Percentiles rank a stretch among this genome's conserved stretches.
Evolutionary conservation across 2,113 vertebrate genomes (phyloP).

Genomic region (Atherinomorus stipes): DNA sequence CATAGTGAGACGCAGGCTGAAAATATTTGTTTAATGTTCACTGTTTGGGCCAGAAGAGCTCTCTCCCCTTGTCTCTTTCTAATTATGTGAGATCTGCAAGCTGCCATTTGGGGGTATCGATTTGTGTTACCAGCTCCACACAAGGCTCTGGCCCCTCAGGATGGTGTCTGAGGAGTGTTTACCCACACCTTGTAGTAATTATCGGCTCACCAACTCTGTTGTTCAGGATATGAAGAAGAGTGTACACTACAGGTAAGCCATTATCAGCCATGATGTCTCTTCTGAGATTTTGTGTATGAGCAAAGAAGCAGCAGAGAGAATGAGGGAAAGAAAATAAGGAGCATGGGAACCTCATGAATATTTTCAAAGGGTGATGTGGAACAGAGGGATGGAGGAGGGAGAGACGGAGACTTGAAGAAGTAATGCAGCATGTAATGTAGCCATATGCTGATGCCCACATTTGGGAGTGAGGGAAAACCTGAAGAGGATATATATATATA

Average conservation of each 20-base stretch:
- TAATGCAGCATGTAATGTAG: slow-evolving; percentile 60
- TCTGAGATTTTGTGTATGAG: slow-evolving; percentile 25
- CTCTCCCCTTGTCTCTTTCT: slow-evolving; percentile 57
- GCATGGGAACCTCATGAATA: slow-evolving; percentile 19
- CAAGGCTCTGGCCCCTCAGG: slow-evolving; percentile 52
- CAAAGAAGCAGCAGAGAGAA: not conserved
- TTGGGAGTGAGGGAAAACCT: not conserved
- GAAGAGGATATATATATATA: slow-evolving; percentile 40
- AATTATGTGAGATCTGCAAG: slow-evolving; percentile 73
- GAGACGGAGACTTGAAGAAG: slow-evolving; percentile 26
- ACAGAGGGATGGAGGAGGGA: slow-evolving; percentile 14
- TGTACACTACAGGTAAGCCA: slow-evolving; percentile 47
- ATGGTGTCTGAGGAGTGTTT: slow-evolving; percentile 63
- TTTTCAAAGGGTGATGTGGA: slow-evolving; percentile 40
- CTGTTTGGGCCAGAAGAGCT: slow-evolving; percentile 11
- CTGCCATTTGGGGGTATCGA: slow-evolving; percentile 78
- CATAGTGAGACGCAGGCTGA: slow-evolving; percentile 33
- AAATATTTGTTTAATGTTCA: slow-evolving; percentile 45
- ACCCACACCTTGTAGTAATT: slow-evolving; percentile 63
- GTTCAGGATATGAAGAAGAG: slow-evolving; percentile 54
- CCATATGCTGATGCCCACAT: slow-evolving; percentile 52
- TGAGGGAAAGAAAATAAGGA: not conserved
- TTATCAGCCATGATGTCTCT: slow-evolving; percentile 57
- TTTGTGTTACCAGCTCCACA: slow-evolving; percentile 66
- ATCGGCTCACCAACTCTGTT: slow-evolving; percentile 58